These are phyloP conservation scores for Pampus argenteus DNA, from an alignment of 2,797 vertebrate species.

Conservation along the genomic window DNA sequence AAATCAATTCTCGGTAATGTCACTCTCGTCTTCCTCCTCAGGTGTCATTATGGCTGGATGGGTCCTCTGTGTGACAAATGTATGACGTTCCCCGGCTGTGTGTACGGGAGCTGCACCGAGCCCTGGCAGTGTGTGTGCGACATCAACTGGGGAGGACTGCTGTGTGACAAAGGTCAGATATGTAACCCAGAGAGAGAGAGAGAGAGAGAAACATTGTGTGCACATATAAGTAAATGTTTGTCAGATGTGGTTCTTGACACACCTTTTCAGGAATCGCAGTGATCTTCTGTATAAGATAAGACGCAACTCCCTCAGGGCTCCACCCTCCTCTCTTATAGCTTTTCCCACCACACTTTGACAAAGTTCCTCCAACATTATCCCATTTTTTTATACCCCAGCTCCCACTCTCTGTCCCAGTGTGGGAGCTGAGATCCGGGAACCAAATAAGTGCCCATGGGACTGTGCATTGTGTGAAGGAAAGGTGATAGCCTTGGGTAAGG, in stretches of 20 bases:
- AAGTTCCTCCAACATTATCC: constrained; percentile 44
- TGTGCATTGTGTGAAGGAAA: constrained; percentile 76
- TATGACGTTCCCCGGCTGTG: constrained; percentile 86
- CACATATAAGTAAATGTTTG: constrained; percentile 13
- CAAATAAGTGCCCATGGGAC: constrained; percentile 59
- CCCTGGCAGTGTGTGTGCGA: constrained; percentile 90
- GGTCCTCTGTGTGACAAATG: constrained; percentile 86
- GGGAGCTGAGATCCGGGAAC: constrained; percentile 58
- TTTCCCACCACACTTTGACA: constrained; percentile 57
- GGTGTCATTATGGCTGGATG: constrained; percentile 89
- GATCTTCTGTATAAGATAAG: constrained; percentile 38
- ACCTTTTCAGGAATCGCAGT: constrained; percentile 1
- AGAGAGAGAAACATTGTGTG: constrained; percentile 8
- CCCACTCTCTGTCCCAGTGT: constrained; percentile 42
- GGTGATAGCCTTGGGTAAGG: constrained; percentile 82
- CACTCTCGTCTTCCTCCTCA: constrained; percentile 39
- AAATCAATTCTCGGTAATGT: not conserved
- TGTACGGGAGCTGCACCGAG: constrained; percentile 85
- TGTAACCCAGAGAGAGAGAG: constrained; percentile 14
- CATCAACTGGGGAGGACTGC: constrained; percentile 89
- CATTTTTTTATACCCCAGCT: constrained; percentile 24
- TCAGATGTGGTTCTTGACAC: constrained; percentile 44
- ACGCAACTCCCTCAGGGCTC: constrained; percentile 37
- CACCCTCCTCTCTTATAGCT: constrained; percentile 12
- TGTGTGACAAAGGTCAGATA: constrained; percentile 88